Conservation (phyloP, 2,888 invertebrate genomes). For the Pachydiplax longipennis region DNA sequence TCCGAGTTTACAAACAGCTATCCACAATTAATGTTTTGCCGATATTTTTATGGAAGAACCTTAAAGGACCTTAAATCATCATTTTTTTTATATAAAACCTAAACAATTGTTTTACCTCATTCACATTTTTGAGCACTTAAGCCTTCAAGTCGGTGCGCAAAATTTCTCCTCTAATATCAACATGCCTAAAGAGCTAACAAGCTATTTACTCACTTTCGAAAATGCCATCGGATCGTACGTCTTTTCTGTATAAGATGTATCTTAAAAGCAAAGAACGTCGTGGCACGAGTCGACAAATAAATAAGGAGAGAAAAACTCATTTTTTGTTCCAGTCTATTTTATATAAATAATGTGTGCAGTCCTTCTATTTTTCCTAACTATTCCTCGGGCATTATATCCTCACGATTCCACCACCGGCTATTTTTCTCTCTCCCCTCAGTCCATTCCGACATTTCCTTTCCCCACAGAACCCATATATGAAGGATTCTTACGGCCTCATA, state of each 20-base stretch:
- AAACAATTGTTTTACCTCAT: too few relatives aligned
- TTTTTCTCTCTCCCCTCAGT: not conserved
- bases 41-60: too few relatives aligned
- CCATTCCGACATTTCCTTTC: not conserved
- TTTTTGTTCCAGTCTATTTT: conserved; percentile 7
- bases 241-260: not conserved
- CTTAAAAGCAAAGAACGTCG: not conserved
- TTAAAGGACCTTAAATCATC: too few relatives aligned
- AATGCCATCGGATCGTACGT: too few relatives aligned
- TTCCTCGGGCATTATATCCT: conserved; percentile 23
- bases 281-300: not conserved
- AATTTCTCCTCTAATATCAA: too few relatives aligned
- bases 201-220: too few relatives aligned
- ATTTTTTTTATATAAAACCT: too few relatives aligned
- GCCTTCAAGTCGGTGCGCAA: too few relatives aligned
- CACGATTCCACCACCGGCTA: conserved; percentile 14
- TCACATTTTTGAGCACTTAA: too few relatives aligned
- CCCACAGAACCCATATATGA: not conserved
- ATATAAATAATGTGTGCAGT: conserved; percentile 16
- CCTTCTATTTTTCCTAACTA: not conserved
- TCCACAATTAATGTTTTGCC: too few relatives aligned
- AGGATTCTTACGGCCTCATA: not conserved
- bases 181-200: too few relatives aligned
- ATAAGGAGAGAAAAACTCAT: not conserved
- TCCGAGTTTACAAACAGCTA: too few relatives aligned